phyloP scores from a whole-genome alignment of 2,113 vertebrate species.

The Laterallus jamaicensis region DNA sequence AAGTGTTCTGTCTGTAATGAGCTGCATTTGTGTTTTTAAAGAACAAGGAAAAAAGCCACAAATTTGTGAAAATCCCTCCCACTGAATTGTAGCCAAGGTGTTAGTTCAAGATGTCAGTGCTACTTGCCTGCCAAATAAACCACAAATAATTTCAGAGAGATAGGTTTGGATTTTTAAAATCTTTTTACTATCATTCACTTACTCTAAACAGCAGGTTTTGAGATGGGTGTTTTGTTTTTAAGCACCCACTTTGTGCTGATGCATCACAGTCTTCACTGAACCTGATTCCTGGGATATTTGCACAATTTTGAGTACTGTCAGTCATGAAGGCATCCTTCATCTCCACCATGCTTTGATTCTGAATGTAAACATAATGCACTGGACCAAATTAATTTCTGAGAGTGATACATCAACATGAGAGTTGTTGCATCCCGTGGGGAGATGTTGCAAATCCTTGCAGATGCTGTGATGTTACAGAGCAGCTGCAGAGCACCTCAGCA shows the following conservation, averaged over 20 bases:
- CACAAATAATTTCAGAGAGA: not conserved
- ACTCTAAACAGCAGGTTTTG: not conserved
- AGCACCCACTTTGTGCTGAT: not conserved
- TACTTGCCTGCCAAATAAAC: not conserved
- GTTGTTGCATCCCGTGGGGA: not conserved
- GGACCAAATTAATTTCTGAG: not conserved
- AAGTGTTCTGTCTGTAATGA: not conserved
- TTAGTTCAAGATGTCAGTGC: not conserved
- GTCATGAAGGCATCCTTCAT: not conserved
- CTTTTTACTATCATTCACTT: not conserved
- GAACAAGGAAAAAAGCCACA: not conserved
- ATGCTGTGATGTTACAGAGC: not conserved
- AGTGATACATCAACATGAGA: not conserved
- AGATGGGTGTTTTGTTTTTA: not conserved
- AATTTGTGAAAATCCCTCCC: not conserved
- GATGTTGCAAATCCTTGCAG: not conserved
- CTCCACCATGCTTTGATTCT: not conserved
- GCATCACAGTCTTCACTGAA: not conserved
- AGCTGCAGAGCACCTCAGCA: not conserved
- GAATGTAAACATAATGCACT: not conserved
- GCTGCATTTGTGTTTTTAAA: not conserved
- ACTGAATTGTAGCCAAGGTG: slow-evolving; percentile 11
- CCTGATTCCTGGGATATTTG: not conserved
- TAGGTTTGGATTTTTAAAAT: not conserved
- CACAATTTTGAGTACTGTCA: not conserved